Conservation (phyloP, 2,797 vertebrate genomes). For the Bryconaethiops microstoma region DNA sequence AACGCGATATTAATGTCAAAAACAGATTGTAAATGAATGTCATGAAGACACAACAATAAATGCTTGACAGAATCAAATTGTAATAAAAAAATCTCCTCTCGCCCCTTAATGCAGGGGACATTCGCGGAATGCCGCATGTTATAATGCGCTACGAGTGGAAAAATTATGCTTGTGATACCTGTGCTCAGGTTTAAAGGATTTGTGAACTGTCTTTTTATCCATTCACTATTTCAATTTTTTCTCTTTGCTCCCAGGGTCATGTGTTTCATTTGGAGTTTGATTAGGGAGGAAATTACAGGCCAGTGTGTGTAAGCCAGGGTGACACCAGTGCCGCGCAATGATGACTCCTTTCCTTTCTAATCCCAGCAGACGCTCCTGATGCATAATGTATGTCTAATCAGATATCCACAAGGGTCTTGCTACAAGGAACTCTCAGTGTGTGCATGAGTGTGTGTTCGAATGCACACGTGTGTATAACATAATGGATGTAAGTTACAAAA, state of each 20-base stretch:
- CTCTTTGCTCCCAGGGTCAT: constrained; percentile 36
- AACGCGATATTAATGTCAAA: too few relatives aligned
- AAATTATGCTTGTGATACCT: neutral
- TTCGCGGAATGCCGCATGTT: too few relatives aligned
- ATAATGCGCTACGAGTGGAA: neutral
- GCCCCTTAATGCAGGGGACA: too few relatives aligned
- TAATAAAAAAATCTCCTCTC: too few relatives aligned
- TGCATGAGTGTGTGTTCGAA: neutral
- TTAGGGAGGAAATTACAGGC: constrained; percentile 49
- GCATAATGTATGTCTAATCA: constrained; percentile 50
- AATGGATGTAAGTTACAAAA: constrained; percentile 1
- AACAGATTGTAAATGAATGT: too few relatives aligned
- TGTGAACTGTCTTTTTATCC: constrained; percentile 31
- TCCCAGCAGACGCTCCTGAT: constrained; percentile 41
- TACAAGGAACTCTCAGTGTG: constrained; percentile 9
- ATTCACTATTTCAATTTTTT: constrained; percentile 40
- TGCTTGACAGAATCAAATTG: neutral
- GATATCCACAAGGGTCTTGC: constrained; percentile 28
- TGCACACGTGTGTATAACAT: constrained; percentile 3
- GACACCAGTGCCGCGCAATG: constrained; percentile 20
- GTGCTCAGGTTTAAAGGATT: neutral
- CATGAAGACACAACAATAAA: too few relatives aligned
- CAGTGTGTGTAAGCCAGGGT: constrained; percentile 38
- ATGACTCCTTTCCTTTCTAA: constrained; percentile 44
- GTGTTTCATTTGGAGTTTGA: constrained; percentile 50